Conservation (phyloP, 2,888 invertebrate genomes). For the Chrysodeixis includens region DNA sequence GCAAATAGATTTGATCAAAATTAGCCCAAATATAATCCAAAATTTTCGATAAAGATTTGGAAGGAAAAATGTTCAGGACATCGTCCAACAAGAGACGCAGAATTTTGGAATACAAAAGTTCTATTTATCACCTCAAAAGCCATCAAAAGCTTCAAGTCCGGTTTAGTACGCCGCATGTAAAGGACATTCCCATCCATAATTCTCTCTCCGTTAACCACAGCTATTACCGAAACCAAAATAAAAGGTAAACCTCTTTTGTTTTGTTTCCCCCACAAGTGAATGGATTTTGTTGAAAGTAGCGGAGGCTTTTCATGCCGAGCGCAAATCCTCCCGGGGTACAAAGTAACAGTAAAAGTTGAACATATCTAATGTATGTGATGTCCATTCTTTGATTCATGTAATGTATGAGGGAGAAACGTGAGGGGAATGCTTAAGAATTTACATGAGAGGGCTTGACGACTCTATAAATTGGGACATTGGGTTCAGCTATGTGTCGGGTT, state of each 20-base stretch:
- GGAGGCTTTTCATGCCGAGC: conserved; percentile 30
- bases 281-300: conserved; percentile 31
- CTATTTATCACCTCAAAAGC: not conserved
- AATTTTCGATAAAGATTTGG: too few species aligned
- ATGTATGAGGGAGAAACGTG: not conserved
- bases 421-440: conserved; percentile 1
- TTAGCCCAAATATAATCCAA: too few species aligned
- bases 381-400: conserved; percentile 21
- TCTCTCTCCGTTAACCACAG: conserved; percentile 5
- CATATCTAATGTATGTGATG: conserved; percentile 25
- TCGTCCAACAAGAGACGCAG: not conserved
- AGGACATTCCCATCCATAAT: conserved; percentile 13
- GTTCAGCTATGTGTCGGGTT: not conserved
- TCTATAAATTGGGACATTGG: conserved; percentile 1
- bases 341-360: conserved; percentile 25
- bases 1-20: too few species aligned
- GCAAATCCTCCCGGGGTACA: conserved; percentile 35
- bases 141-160: not conserved
- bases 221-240: conserved; percentile 19
- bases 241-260: conserved; percentile 41
- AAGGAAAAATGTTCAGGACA: too few species aligned
- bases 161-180: conserved; percentile 6
- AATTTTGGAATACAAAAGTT: not conserved
- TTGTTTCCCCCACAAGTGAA: conserved; percentile 32
- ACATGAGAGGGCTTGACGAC: not conserved